phyloP scores from a whole-genome alignment of 2,797 vertebrate genomes.

The Phrynocephalus vlangalii region DNA sequence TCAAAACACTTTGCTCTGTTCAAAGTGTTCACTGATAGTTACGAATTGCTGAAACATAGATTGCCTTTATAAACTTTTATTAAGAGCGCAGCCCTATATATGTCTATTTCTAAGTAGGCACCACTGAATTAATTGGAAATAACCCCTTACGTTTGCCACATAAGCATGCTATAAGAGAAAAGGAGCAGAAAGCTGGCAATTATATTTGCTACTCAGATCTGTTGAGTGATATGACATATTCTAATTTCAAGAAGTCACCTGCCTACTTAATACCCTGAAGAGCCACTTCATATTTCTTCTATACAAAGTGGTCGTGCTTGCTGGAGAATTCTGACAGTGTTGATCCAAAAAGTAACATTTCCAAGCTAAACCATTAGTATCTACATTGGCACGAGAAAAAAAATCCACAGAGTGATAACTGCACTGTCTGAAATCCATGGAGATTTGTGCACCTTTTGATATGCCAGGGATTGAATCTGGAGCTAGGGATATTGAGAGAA shows the following conservation, averaged over 20 bases:
- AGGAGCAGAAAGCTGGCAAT: constrained; percentile 22
- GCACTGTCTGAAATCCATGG: no score
- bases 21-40: constrained; percentile 43
- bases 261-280: no score
- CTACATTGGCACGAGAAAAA: neutral
- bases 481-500: neutral
- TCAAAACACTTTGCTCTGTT: constrained; percentile 45
- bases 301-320: no score
- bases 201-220: constrained; percentile 36
- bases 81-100: neutral
- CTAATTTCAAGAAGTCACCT: no score
- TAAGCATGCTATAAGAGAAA: constrained; percentile 10
- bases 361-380: neutral
- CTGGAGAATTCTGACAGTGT: no score
- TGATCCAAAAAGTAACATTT: no score
- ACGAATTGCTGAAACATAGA: constrained; percentile 38
- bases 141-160: neutral
- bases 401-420: no score
- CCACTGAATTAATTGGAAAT: neutral
- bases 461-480: neutral
- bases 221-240: constrained; percentile 36
- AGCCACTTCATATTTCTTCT: no score
- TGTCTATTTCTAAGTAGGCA: neutral
- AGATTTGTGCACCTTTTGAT: neutral
- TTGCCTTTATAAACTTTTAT: constrained; percentile 36